phyloP scores from a whole-genome alignment of 1,140 invertebrate genomes.

The Drusus annulatus region DNA sequence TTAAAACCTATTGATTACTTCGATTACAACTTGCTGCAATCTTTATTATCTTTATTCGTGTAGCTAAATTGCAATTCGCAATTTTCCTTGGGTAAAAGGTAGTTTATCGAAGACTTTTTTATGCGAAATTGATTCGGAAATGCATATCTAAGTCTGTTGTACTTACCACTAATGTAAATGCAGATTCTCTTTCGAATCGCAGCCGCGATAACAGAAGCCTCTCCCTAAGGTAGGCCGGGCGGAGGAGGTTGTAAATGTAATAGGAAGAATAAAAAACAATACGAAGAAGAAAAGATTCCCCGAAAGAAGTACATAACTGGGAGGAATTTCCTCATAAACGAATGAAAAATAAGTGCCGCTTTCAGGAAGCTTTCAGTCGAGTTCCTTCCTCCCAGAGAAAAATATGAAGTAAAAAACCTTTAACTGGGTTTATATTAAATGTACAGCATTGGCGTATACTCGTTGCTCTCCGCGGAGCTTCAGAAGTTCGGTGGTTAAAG shows the following conservation, averaged over 20 bases:
- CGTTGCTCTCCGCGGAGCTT: too few relatives aligned
- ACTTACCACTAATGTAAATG: too few relatives aligned
- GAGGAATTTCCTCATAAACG: conserved; percentile 41
- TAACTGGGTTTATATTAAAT: conserved; percentile 29
- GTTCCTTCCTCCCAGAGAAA: conserved; percentile 25
- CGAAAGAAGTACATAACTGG: conserved; percentile 33
- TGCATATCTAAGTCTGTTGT: too few relatives aligned
- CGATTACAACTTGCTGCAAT: too few relatives aligned
- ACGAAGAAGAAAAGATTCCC: conserved; percentile 32
- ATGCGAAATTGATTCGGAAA: too few relatives aligned
- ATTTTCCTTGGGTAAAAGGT: too few relatives aligned
- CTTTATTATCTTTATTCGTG: too few relatives aligned
- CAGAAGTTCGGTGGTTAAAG: too few relatives aligned
- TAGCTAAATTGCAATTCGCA: too few relatives aligned
- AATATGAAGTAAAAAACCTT: conserved; percentile 32
- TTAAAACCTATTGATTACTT: too few relatives aligned
- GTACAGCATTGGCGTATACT: background rate
- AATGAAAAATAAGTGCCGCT: conserved; percentile 43
- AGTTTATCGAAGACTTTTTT: too few relatives aligned
- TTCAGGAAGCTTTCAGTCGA: conserved; percentile 28
- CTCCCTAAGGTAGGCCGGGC: background rate
- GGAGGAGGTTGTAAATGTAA: background rate
- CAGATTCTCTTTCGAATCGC: background rate
- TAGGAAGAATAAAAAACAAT: conserved; percentile 42
- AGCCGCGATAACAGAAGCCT: background rate